A percentile compares a stretch with the other conserved stretches of the same genome.
phyloP scores from a whole-genome alignment of 35 echinoderm and acorn worm species.

The Hemicentrotus pulcherrimus region DNA sequence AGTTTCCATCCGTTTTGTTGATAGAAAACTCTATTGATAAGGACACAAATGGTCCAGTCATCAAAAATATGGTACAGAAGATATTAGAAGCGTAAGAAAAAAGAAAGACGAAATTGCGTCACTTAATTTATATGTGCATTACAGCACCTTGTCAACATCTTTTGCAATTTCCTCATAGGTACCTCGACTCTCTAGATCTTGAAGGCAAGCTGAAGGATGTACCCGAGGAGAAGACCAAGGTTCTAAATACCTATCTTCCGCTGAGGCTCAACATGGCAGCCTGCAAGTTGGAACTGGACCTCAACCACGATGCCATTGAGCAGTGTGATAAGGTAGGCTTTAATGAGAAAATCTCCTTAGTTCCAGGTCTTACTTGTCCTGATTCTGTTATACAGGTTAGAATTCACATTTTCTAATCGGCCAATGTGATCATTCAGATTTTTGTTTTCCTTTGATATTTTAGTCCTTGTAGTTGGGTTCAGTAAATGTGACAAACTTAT shows the following conservation, averaged over 20 bases:
- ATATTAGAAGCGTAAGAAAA: no score
- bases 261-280: constrained; percentile 55
- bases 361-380: no score
- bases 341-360: no score
- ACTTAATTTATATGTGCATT: no score
- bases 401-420: not conserved
- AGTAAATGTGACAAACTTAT: no score
- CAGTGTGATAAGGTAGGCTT: constrained; percentile 61
- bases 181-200: constrained; percentile 51
- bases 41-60: not conserved
- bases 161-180: not conserved
- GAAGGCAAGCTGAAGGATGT: not conserved
- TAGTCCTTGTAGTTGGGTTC: no score
- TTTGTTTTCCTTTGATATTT: no score
- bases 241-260: constrained; percentile 36
- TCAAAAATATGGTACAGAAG: not conserved
- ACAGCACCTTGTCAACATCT: not conserved
- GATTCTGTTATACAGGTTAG: not conserved
- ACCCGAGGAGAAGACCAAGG: constrained; percentile 36
- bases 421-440: not conserved
- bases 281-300: constrained; percentile 19
- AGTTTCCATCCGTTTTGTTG: no score
- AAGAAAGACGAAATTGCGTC: no score
- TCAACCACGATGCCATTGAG: constrained; percentile 38
- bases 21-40: no score